Percentiles rank a stretch among this genome's conserved stretches.
Conservation (phyloP, 2,888 invertebrate genomes). For the Thymelicus sylvestris region DNA sequence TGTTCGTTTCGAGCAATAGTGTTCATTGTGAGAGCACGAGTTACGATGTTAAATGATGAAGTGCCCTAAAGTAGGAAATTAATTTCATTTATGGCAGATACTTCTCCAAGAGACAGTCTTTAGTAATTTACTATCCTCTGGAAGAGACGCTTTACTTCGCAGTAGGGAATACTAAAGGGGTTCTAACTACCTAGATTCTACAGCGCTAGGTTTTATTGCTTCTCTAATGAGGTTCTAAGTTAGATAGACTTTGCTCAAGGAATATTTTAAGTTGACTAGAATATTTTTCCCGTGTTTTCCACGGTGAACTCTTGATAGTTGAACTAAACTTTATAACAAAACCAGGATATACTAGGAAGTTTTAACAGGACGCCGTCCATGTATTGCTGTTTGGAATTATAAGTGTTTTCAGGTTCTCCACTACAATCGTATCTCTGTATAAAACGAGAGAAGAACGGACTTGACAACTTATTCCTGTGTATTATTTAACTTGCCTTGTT, state of each 20-base stretch:
- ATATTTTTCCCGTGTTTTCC: slow-evolving; percentile 9
- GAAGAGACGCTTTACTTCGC: slow-evolving; percentile 1
- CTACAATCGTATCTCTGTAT: no score
- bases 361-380: background rate
- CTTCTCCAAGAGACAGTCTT: background rate
- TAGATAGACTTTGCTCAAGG: slow-evolving; percentile 29
- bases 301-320: slow-evolving; percentile 7
- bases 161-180: background rate
- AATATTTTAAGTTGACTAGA: slow-evolving; percentile 18
- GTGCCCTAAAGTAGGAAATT: background rate
- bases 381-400: background rate
- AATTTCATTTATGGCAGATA: slow-evolving; percentile 7
- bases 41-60: background rate
- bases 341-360: background rate
- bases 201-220: slow-evolving; percentile 12
- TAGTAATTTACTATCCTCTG: background rate
- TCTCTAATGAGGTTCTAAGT: slow-evolving; percentile 31
- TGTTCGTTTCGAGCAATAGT: no score
- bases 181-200: background rate
- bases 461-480: no score
- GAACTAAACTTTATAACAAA: background rate
- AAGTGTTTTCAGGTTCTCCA: background rate
- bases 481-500: no score
- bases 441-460: no score
- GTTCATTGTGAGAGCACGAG: no score